These are phyloP conservation scores for Ceratothoa steindachneri DNA, from an alignment of 2,888 invertebrate genomes.

Conservation along the genomic window DNA sequence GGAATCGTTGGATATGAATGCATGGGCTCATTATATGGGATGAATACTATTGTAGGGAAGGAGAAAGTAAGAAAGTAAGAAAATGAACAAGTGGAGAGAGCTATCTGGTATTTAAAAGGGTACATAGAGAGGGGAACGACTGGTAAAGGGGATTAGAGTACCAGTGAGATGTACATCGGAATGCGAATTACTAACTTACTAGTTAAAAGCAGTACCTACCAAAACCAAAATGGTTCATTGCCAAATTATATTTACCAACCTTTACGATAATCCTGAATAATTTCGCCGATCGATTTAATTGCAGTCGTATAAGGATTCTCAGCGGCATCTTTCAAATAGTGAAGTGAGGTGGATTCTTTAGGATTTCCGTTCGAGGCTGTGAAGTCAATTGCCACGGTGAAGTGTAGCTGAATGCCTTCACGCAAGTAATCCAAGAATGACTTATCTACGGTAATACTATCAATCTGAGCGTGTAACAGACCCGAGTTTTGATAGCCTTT, in stretches of 20 bases:
- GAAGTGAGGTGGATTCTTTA: slow-evolving; percentile 53
- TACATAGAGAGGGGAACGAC: too few relatives aligned
- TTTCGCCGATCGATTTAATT: slow-evolving; percentile 54
- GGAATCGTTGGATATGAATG: too few relatives aligned
- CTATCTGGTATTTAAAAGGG: too few relatives aligned
- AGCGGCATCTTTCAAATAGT: slow-evolving; percentile 52
- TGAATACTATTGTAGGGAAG: too few relatives aligned
- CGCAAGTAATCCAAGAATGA: slow-evolving; percentile 58
- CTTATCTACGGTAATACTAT: slow-evolving; percentile 49
- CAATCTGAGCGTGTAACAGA: slow-evolving; percentile 53
- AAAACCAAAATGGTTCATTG: too few relatives aligned
- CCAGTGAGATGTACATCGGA: neutral
- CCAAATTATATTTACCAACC: too few relatives aligned
- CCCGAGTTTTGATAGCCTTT: slow-evolving; percentile 57
- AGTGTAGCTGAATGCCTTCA: slow-evolving; percentile 54
- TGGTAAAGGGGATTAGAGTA: neutral
- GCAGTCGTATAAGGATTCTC: slow-evolving; percentile 56
- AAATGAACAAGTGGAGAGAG: too few relatives aligned
- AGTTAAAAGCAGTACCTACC: too few relatives aligned
- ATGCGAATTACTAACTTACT: too few relatives aligned
- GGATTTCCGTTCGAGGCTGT: slow-evolving; percentile 53
- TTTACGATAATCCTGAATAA: slow-evolving; percentile 56
- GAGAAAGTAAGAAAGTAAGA: too few relatives aligned
- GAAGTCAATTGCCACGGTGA: slow-evolving; percentile 53
- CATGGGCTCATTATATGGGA: too few relatives aligned